Conservation (phyloP, 2,113 vertebrate genomes). For the Micromys minutus region DNA sequence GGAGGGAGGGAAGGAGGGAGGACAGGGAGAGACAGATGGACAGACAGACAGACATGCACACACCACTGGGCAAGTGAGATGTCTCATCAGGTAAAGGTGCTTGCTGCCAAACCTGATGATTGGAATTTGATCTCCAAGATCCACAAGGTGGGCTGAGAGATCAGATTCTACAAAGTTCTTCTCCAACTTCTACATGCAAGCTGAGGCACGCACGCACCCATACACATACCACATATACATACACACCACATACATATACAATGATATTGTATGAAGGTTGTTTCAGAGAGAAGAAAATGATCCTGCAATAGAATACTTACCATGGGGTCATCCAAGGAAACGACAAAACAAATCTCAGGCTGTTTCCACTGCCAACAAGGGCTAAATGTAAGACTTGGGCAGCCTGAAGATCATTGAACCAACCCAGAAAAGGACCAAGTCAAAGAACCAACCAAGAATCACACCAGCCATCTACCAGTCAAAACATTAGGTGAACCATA, state of each 20-base stretch:
- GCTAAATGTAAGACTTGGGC: background rate
- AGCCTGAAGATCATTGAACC: background rate
- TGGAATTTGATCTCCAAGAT: background rate
- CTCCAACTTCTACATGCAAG: background rate
- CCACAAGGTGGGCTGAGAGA: background rate
- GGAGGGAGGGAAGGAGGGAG: too few species aligned
- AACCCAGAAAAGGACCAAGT: background rate
- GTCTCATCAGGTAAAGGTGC: background rate
- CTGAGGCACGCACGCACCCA: background rate
- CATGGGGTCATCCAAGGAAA: background rate
- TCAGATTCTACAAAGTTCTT: background rate
- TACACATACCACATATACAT: background rate
- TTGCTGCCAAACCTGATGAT: background rate
- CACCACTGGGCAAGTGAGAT: too few species aligned
- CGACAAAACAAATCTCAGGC: background rate
- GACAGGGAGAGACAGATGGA: too few species aligned
- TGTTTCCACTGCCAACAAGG: background rate
- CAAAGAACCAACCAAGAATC: slow-evolving; percentile 8
- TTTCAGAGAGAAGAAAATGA: background rate
- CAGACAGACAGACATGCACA: too few species aligned
- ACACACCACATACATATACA: background rate
- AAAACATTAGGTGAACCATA: background rate
- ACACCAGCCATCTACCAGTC: background rate
- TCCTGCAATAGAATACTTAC: background rate
- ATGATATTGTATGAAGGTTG: background rate